Conservation (phyloP, 2,888 invertebrate species). For the Pristionchus arcanus region DNA sequence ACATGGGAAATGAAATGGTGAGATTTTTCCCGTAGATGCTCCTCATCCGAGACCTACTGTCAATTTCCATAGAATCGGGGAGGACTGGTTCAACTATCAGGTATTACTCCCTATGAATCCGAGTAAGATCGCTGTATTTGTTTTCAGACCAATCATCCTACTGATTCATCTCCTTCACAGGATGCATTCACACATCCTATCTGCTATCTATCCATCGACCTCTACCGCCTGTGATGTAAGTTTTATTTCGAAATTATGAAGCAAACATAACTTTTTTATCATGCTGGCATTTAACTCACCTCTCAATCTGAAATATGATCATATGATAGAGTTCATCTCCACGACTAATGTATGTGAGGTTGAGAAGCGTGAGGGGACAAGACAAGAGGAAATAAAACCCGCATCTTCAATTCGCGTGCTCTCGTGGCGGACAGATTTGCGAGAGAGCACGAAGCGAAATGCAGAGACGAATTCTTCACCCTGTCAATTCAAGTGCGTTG, state of each 20-base stretch:
- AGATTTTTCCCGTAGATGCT: too few relatives aligned
- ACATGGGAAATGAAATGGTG: not conserved
- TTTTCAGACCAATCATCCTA: not conserved
- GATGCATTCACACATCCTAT: not conserved
- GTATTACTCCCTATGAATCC: not conserved
- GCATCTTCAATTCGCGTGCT: too few relatives aligned
- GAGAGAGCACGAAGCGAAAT: too few relatives aligned
- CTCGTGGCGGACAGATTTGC: too few relatives aligned
- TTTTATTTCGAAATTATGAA: too few relatives aligned
- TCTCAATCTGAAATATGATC: not conserved
- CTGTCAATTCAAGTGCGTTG: too few relatives aligned
- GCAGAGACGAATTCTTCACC: too few relatives aligned
- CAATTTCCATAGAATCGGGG: not conserved
- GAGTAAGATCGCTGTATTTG: not conserved
- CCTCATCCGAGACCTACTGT: not conserved
- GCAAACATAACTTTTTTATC: not conserved
- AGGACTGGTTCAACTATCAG: not conserved
- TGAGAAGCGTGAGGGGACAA: too few relatives aligned
- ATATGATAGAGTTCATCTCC: too few relatives aligned
- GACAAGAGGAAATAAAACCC: too few relatives aligned
- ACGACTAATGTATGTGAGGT: too few relatives aligned
- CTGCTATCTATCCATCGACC: not conserved
- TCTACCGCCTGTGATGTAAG: not conserved
- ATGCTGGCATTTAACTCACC: constrained; percentile 23
- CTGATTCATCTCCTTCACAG: not conserved